Percentiles rank a stretch among this genome's conserved stretches.
Conservation (phyloP, 2,888 invertebrate species). For the Leptinotarsa peninsularis region DNA sequence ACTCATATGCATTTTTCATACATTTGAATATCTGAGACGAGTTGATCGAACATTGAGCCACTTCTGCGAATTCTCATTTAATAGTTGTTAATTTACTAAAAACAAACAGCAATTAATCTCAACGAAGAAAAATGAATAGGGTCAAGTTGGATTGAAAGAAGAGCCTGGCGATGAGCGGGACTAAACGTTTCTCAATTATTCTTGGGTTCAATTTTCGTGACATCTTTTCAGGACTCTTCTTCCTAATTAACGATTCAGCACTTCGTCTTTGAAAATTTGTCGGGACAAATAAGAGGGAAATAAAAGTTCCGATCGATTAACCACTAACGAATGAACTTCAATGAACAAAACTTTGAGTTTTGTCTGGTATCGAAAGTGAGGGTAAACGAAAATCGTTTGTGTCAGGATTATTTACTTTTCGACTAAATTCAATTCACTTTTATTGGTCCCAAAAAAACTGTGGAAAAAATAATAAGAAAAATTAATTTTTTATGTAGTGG, state of each 20-base stretch:
- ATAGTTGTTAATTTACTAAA: neutral
- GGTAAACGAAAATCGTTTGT: too few relatives aligned
- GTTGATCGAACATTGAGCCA: neutral
- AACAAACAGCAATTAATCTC: constrained; percentile 11
- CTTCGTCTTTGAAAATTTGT: neutral
- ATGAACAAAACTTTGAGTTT: neutral
- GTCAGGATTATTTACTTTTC: too few relatives aligned
- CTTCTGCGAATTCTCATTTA: constrained; percentile 1
- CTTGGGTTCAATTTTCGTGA: neutral
- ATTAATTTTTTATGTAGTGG: too few relatives aligned
- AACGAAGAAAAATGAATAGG: neutral
- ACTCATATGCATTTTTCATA: too few relatives aligned
- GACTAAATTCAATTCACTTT: too few relatives aligned
- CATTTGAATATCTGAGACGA: too few relatives aligned
- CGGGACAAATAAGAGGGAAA: neutral
- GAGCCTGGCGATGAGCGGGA: constrained; percentile 2
- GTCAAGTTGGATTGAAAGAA: neutral
- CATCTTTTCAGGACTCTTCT: neutral
- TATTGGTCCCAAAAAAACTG: too few relatives aligned
- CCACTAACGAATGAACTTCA: neutral
- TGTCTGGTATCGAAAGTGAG: too few relatives aligned
- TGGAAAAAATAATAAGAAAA: too few relatives aligned
- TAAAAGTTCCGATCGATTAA: neutral
- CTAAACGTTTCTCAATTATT: neutral
- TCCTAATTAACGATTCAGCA: neutral